Evolutionary conservation across 2,888 invertebrate species (phyloP).

Genomic region (Mythimna pallens): DNA sequence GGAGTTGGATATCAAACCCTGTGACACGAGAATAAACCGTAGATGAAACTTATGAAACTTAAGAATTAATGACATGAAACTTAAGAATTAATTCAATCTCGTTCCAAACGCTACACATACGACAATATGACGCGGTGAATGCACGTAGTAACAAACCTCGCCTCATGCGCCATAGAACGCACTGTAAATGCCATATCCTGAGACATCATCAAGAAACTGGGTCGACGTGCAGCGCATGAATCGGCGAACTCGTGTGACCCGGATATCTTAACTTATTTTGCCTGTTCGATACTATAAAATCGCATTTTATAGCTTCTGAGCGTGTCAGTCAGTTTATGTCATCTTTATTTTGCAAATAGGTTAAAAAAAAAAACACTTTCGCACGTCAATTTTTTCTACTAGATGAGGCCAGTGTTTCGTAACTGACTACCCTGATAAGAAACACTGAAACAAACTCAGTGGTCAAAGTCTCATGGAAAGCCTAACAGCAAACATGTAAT

Average conservation of each 20-base stretch:
- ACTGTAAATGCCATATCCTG: constrained; percentile 40
- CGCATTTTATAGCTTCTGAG: constrained; percentile 31
- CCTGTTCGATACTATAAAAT: constrained; percentile 49
- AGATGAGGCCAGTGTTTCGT: too few species aligned
- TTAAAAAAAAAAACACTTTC: too few species aligned
- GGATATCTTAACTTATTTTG: constrained; percentile 54
- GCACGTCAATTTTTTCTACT: too few species aligned
- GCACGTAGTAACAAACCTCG: constrained; percentile 16
- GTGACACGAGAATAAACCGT: too few species aligned
- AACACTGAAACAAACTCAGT: too few species aligned
- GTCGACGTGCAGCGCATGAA: constrained; percentile 57
- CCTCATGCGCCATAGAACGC: not conserved
- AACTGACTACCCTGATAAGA: too few species aligned
- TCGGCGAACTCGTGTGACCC: constrained; percentile 53
- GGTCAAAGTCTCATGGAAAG: too few species aligned
- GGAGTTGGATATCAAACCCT: too few species aligned
- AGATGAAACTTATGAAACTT: too few species aligned
- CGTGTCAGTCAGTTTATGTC: constrained; percentile 13
- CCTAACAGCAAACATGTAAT: too few species aligned
- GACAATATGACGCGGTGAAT: not conserved
- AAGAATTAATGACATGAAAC: too few species aligned
- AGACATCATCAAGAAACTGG: constrained; percentile 55
- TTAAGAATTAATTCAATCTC: too few species aligned
- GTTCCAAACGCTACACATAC: not conserved
- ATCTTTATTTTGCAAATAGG: not conserved